These are phyloP conservation scores for Scytalopus superciliaris DNA, from an alignment of 2,113 vertebrate genomes.

Conservation along the genomic window DNA sequence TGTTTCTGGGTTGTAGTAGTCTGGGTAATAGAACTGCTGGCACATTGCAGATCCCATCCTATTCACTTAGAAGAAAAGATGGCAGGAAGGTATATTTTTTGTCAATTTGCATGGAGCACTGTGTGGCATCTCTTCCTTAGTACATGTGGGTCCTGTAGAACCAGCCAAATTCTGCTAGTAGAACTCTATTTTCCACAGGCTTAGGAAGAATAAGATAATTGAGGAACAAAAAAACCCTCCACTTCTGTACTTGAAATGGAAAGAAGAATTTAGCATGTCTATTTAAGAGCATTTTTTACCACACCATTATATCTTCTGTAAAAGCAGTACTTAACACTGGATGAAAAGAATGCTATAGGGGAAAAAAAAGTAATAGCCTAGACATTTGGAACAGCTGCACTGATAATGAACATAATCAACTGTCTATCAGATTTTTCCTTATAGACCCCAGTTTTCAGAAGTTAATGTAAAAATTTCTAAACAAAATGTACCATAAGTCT, in stretches of 20 bases:
- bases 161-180: neutral
- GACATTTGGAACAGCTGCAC: constrained; percentile 31
- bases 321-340: constrained; percentile 11
- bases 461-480: constrained; percentile 52
- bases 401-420: constrained; percentile 34
- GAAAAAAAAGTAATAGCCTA: neutral
- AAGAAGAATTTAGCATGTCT: neutral
- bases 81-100: neutral
- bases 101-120: neutral
- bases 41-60: neutral
- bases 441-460: constrained; percentile 31
- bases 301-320: constrained; percentile 11
- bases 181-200: neutral
- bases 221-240: neutral
- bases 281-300: neutral
- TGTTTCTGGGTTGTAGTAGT: neutral
- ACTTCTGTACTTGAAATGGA: constrained; percentile 10
- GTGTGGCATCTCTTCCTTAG: neutral
- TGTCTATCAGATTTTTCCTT: constrained; percentile 35
- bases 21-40: neutral
- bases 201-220: neutral
- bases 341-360: neutral
- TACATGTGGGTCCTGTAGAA: neutral
- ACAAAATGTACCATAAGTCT: constrained; percentile 50
- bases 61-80: neutral